A percentile compares a stretch with the other conserved stretches of the same genome.
These are phyloP conservation scores for Carcina quercana DNA, from an alignment of 2,888 invertebrate genomes.

Conservation along the genomic window DNA sequence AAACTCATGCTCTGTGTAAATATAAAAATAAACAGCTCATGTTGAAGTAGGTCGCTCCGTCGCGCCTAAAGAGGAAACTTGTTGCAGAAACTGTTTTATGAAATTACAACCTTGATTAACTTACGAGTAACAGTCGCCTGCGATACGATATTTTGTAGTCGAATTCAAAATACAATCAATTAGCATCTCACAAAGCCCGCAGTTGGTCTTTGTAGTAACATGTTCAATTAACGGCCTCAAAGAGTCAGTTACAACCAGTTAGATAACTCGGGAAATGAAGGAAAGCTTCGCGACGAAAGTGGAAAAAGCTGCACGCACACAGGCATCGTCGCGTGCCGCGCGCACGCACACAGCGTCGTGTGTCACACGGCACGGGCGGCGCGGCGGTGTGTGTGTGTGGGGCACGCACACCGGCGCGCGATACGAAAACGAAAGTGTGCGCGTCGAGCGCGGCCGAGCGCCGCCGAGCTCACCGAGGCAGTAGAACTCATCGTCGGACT, in stretches of 20 bases:
- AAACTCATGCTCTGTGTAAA: conserved; percentile 1
- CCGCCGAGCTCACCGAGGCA: conserved; percentile 72
- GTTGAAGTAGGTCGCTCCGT: conserved; percentile 2
- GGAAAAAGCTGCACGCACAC: conserved; percentile 56
- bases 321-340: conserved; percentile 16
- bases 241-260: conserved; percentile 50
- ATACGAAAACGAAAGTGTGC: conserved; percentile 75
- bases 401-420: conserved; percentile 36
- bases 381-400: conserved; percentile 18
- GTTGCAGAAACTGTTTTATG: conserved; percentile 3
- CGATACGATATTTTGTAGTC: neutral
- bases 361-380: conserved; percentile 1
- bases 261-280: conserved; percentile 62
- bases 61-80: conserved; percentile 3
- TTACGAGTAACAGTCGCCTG: neutral
- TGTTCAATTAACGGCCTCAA: conserved; percentile 27
- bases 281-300: conserved; percentile 67
- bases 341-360: conserved; percentile 8
- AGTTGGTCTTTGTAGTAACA: conserved; percentile 13
- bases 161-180: neutral
- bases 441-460: conserved; percentile 62
- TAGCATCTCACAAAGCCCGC: conserved; percentile 14
- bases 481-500: conserved; percentile 69
- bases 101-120: conserved; percentile 6
- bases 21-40: conserved; percentile 1